Evolutionary conservation across 2,797 vertebrate species (phyloP).

Genomic region (Sardinella longiceps): DNA sequence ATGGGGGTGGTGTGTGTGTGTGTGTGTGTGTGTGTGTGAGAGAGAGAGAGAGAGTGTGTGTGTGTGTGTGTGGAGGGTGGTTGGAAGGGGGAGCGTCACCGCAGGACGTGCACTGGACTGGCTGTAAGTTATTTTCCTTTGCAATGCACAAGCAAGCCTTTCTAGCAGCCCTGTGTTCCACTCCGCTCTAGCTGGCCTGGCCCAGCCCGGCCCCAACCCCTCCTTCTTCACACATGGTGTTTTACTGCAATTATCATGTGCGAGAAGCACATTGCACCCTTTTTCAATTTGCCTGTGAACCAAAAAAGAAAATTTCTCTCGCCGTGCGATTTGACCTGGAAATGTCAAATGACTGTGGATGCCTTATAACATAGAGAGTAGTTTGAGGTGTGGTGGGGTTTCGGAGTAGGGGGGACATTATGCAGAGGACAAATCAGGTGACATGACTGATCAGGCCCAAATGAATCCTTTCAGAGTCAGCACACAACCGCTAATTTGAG

Average conservation of each 20-base stretch:
- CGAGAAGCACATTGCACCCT: conserved; percentile 58
- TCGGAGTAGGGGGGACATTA: conserved; percentile 61
- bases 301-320: conserved; percentile 53
- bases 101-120: neutral
- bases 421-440: conserved; percentile 70
- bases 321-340: conserved; percentile 70
- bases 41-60: neutral
- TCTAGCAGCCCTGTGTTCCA: neutral
- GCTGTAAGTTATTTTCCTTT: neutral
- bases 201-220: neutral
- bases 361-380: conserved; percentile 56
- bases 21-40: neutral
- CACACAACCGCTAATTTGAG: conserved; percentile 71
- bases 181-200: too few relatives aligned
- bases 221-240: neutral
- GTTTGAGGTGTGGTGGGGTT: neutral
- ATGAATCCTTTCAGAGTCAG: conserved; percentile 76
- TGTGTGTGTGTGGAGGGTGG: neutral
- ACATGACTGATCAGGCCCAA: conserved; percentile 72
- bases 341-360: conserved; percentile 65
- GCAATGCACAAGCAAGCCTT: neutral
- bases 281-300: conserved; percentile 64
- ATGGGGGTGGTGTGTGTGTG: neutral
- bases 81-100: neutral
- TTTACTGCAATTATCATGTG: conserved; percentile 52